phyloP scores from a whole-genome alignment of 1,140 invertebrate genomes.

The Pararge aegeria region DNA sequence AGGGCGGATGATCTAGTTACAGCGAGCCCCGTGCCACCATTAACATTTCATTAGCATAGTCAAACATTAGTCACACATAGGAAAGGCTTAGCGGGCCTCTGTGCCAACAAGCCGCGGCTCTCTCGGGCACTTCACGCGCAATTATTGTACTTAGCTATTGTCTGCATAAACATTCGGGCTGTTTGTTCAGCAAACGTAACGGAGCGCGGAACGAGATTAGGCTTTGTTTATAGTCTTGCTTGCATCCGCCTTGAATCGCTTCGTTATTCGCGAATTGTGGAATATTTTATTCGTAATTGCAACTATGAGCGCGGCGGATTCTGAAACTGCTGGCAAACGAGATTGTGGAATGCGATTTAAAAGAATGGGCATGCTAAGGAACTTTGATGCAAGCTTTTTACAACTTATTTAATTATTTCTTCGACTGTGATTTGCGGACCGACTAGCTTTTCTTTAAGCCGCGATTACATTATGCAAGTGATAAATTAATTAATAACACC shows the following conservation, averaged over 20 bases:
- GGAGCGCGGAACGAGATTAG: constrained; percentile 65
- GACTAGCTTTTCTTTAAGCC: neutral
- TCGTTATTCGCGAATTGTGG: constrained; percentile 22
- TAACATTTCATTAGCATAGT: constrained; percentile 75
- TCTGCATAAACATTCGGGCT: constrained; percentile 57
- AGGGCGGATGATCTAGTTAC: constrained; percentile 68
- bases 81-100: constrained; percentile 56
- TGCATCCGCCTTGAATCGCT: constrained; percentile 43
- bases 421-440: constrained; percentile 1
- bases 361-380: constrained; percentile 10
- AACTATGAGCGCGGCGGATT: constrained; percentile 31
- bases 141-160: constrained; percentile 74
- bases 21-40: constrained; percentile 41
- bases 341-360: constrained; percentile 19
- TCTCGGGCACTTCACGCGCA: constrained; percentile 53
- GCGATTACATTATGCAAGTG: neutral
- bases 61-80: constrained; percentile 70
- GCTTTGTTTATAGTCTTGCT: constrained; percentile 59
- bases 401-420: constrained; percentile 14
- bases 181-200: constrained; percentile 69
- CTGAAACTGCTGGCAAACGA: constrained; percentile 17
- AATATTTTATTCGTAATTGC: constrained; percentile 32
- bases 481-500: too few species aligned
- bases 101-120: constrained; percentile 48
- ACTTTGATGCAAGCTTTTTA: constrained; percentile 18